These are phyloP conservation scores for Mareca strepera DNA, from an alignment of 2,797 vertebrate species.

Conservation along the genomic window DNA sequence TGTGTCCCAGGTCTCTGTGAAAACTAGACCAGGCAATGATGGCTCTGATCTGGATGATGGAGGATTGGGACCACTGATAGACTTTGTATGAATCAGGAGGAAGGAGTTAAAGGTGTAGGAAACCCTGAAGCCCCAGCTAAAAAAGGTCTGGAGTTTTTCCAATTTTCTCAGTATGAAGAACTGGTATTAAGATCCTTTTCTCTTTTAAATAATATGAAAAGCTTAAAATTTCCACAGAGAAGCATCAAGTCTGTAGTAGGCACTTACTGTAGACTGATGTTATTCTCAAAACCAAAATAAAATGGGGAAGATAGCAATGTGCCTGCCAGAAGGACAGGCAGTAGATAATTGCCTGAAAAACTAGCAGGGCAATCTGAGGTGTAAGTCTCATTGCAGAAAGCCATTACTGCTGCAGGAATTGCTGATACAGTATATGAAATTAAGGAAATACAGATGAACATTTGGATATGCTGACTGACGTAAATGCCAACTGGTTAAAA, in stretches of 20 bases:
- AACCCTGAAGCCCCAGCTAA: neutral
- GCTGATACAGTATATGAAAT: constrained; percentile 34
- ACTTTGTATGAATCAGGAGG: neutral
- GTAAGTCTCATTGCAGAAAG: constrained; percentile 16
- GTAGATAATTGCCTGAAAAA: constrained; percentile 28
- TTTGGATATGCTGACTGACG: constrained; percentile 51
- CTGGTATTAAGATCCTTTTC: neutral
- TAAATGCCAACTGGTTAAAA: constrained; percentile 34
- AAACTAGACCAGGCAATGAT: neutral
- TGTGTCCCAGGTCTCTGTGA: neutral
- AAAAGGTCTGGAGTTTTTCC: neutral
- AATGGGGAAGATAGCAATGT: neutral
- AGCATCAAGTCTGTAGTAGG: neutral
- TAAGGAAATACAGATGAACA: constrained; percentile 48
- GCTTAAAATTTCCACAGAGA: neutral
- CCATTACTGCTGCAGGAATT: constrained; percentile 23
- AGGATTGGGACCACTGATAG: neutral
- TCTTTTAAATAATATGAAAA: neutral
- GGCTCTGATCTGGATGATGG: neutral
- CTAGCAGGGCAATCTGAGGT: neutral
- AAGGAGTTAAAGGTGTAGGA: neutral
- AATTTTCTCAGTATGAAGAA: neutral
- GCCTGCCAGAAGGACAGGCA: neutral
- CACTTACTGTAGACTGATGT: neutral
- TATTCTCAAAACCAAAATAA: neutral